Evolutionary conservation across 2,113 vertebrate genomes (phyloP).

Genomic region (Scopus umbretta): DNA sequence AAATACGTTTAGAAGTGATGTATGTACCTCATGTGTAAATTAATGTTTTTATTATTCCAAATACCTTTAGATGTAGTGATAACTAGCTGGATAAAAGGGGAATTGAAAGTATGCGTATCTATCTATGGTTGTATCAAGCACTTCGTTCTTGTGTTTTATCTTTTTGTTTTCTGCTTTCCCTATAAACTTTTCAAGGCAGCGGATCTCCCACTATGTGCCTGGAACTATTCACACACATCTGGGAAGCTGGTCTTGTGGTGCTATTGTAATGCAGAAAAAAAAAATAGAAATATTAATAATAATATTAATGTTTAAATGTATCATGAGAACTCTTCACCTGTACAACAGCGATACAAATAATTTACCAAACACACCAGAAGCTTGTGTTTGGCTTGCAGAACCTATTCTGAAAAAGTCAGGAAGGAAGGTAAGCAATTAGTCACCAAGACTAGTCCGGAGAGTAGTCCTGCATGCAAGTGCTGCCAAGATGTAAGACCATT

Average conservation of each 20-base stretch:
- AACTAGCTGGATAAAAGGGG: neutral
- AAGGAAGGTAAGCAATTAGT: neutral
- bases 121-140: neutral
- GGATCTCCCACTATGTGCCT: neutral
- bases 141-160: neutral
- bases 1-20: neutral
- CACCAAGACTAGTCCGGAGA: neutral
- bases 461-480: neutral
- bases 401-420: neutral
- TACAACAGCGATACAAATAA: neutral
- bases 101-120: neutral
- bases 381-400: neutral
- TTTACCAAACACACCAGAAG: neutral
- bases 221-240: neutral
- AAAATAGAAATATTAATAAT: neutral
- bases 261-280: neutral
- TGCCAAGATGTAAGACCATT: neutral
- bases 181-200: neutral
- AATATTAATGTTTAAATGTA: neutral
- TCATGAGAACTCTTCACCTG: neutral
- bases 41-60: neutral
- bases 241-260: neutral
- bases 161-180: neutral
- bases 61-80: neutral
- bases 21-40: neutral